A percentile compares a stretch with the other conserved stretches of the same genome.
Evolutionary conservation across 2,113 vertebrate genomes (phyloP).

Genomic region (Quiscalus mexicanus): DNA sequence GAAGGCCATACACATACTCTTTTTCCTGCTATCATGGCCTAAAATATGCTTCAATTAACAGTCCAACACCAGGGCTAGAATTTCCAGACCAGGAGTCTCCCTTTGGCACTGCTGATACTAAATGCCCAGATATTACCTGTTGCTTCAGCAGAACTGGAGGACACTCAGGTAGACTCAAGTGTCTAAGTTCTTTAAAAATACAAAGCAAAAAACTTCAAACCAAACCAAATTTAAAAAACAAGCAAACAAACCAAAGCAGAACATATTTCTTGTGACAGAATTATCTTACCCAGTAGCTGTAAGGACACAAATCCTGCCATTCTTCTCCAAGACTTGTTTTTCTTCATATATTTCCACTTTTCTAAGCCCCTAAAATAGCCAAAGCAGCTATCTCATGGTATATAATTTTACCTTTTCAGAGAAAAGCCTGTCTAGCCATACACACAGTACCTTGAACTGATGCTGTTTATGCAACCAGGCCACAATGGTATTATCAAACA

Average conservation of each 20-base stretch:
- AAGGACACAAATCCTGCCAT: background rate
- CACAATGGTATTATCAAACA: background rate
- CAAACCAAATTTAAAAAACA: background rate
- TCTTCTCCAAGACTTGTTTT: slow-evolving; percentile 33
- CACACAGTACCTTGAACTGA: accelerated
- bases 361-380: slow-evolving; percentile 19
- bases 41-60: background rate
- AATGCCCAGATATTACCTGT: background rate
- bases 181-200: background rate
- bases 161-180: background rate
- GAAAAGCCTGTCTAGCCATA: background rate
- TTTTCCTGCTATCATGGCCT: background rate
- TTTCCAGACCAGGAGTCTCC: background rate
- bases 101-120: background rate
- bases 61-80: background rate
- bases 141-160: background rate
- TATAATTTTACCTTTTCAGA: background rate
- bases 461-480: background rate
- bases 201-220: background rate
- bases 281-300: background rate
- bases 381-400: slow-evolving; percentile 30
- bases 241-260: background rate
- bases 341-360: background rate
- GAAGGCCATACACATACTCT: background rate
- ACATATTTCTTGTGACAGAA: background rate